These are phyloP conservation scores for Neoaliturus tenellus DNA, from an alignment of 2,888 invertebrate species.

Conservation along the genomic window DNA sequence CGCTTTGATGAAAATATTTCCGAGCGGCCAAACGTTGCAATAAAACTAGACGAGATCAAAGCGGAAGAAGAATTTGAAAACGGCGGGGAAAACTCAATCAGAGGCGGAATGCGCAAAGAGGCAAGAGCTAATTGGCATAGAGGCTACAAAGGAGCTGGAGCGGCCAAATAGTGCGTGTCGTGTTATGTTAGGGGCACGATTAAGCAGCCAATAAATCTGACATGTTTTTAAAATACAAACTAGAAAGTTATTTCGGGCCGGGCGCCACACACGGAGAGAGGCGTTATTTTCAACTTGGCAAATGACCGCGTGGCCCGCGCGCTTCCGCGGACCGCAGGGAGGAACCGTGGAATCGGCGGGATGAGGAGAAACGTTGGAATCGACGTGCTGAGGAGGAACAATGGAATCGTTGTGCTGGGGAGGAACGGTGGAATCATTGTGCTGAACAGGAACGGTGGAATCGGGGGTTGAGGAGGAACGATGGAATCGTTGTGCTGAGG, in stretches of 20 bases:
- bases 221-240: constrained; percentile 53
- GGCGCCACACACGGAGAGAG: constrained; percentile 35
- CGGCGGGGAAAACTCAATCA: constrained; percentile 51
- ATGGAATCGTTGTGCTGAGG: too few species aligned
- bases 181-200: constrained; percentile 51
- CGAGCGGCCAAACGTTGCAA: constrained; percentile 6
- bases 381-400: too few species aligned
- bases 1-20: constrained; percentile 20
- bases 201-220: constrained; percentile 49
- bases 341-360: neutral
- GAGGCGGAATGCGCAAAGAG: constrained; percentile 25
- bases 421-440: too few species aligned
- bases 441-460: too few species aligned
- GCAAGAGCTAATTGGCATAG: constrained; percentile 41
- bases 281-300: constrained; percentile 38
- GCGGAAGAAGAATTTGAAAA: constrained; percentile 28
- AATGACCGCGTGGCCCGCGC: too few species aligned
- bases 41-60: constrained; percentile 43
- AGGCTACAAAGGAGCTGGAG: constrained; percentile 23
- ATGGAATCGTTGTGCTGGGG: too few species aligned
- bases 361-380: too few species aligned
- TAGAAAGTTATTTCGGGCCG: constrained; percentile 46
- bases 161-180: constrained; percentile 46
- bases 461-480: too few species aligned
- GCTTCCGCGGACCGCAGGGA: neutral